A percentile compares a stretch with the other conserved stretches of the same genome.
phyloP scores from a whole-genome alignment of 2,888 invertebrate species.

The Dioctria linearis region DNA sequence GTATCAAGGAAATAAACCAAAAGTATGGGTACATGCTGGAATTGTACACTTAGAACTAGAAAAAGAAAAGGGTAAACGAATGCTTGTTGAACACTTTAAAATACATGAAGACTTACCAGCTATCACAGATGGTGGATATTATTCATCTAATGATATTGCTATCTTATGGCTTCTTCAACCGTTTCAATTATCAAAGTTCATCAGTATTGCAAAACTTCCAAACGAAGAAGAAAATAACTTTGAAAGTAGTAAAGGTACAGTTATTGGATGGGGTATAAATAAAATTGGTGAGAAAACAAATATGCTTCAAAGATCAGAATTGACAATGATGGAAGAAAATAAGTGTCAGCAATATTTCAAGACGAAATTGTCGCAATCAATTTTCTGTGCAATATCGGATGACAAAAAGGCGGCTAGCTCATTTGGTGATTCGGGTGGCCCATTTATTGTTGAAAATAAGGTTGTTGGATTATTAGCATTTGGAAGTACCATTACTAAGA shows the following conservation, averaged over 20 bases:
- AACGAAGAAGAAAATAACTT: background rate
- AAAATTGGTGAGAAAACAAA: background rate
- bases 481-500: background rate
- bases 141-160: conserved; percentile 8
- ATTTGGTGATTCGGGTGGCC: conserved; percentile 29
- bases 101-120: background rate
- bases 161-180: background rate
- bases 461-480: conserved; percentile 16
- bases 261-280: conserved; percentile 12
- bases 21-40: too few species aligned
- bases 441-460: conserved; percentile 9
- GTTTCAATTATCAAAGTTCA: background rate
- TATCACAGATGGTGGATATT: background rate
- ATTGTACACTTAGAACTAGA: too few species aligned
- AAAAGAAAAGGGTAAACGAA: too few species aligned
- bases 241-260: background rate
- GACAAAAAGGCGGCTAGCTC: background rate
- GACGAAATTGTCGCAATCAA: background rate
- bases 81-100: too few species aligned
- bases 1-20: too few species aligned
- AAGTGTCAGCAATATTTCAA: conserved; percentile 3
- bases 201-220: conserved; percentile 1
- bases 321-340: background rate
- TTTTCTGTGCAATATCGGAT: background rate
- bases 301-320: conserved; percentile 13